Base-by-base conservation (phyloP, 2,113 vertebrate genomes). In the Lepisosteus oculatus region DNA sequence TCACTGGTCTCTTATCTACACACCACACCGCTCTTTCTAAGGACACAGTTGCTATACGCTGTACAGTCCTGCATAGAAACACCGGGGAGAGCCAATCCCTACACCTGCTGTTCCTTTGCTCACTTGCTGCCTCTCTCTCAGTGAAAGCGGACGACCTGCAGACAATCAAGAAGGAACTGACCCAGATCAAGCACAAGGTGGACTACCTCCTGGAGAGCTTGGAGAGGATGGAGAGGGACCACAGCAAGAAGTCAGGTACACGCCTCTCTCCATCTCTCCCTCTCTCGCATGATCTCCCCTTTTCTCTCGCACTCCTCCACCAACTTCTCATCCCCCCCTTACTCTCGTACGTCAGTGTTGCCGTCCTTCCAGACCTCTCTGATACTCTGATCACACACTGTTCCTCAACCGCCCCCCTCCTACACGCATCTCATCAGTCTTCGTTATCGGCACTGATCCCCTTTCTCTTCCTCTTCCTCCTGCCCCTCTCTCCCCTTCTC, bases 181-280 rank as follows among this genome's bases (percentile, higher is more conserved):
- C 92, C 4, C 93, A 93, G 86, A 95, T 96, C 84, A 96, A 96
- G 76, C 91, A 93, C 90, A 96, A 95, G 84, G 93, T 96, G 85
- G 95, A 95, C 80, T 93, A 90, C 75, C 89, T 95, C 63, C 86
- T 95, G 84, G 94, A 95, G 80, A 95, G 90, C 79, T 82, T 95
- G 67, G 94, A 95, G 81, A 89, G 89, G 80, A 94, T 95, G 82
- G 95, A 95, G 79, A 92, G 92, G 76, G 93, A 95, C 45, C 94
- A 94, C 83, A 87, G 86, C 80, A 93, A 92, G 83, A 93, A 93
- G 87, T 88, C 76, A 67, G 92, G 91, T 92, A 81, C 73, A 2
- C 44, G 41, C 54, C 9, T 8, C 42, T 6, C 11, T 12, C 12
- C 29, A 29, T 29, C 7, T 14, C 29, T 6, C 8, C 13, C 44